phyloP scores from a whole-genome alignment of 2,113 vertebrate species.

The Rhinolophus sinicus region DNA sequence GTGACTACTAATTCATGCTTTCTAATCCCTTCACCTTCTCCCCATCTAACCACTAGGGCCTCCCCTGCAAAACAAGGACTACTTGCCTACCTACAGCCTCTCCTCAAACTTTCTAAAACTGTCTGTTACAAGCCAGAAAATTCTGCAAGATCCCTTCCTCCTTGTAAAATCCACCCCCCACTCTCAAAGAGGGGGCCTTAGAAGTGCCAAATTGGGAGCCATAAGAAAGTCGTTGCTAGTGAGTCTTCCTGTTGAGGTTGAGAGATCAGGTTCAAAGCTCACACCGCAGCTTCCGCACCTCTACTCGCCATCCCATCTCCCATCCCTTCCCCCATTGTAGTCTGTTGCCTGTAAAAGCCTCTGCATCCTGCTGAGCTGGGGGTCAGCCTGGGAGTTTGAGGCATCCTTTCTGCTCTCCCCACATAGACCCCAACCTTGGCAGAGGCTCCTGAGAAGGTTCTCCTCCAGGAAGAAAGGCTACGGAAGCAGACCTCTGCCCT shows the following conservation, averaged over 20 bases:
- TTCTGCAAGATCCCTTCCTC: neutral
- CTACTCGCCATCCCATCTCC: neutral
- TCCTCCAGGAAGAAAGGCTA: neutral
- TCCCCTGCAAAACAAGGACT: neutral
- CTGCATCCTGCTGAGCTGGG: neutral
- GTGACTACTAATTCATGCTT: too few species aligned
- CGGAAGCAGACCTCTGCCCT: neutral
- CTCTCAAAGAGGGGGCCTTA: neutral
- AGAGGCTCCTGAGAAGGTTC: neutral
- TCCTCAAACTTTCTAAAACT: neutral
- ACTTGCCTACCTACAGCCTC: neutral
- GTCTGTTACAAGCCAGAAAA: neutral
- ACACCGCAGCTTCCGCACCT: neutral
- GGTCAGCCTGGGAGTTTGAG: neutral
- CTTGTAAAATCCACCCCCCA: neutral
- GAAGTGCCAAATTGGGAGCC: constrained; percentile 54
- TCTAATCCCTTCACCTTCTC: too few species aligned
- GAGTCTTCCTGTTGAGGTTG: constrained; percentile 25
- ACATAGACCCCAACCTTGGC: neutral
- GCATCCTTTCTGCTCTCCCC: neutral
- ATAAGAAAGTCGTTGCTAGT: neutral
- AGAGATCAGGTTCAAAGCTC: constrained; percentile 76
- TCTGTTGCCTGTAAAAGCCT: neutral
- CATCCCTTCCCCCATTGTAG: neutral
- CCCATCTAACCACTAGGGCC: neutral